Evolutionary conservation across 2,113 vertebrate genomes (phyloP), one percentile per base, ranked within the genome.

Genomic region (Zingel zingel): DNA sequence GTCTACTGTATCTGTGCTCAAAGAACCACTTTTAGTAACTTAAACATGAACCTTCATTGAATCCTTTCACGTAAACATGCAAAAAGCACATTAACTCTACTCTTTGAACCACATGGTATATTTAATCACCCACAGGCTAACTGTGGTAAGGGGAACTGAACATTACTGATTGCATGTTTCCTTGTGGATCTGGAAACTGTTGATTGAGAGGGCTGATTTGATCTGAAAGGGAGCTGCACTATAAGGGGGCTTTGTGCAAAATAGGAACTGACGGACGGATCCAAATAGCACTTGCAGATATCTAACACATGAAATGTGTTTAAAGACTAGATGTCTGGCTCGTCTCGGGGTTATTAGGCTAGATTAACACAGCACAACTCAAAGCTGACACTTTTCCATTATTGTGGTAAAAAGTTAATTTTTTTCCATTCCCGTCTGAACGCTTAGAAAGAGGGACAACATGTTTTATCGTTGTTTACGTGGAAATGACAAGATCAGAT

Each of bases 161-260:
- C 73, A 61, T 74, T n/a, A 25, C 86, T 86, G 89, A 94, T 89
- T 92, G 84, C 53, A 4, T 75, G 80, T 89, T 90, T 89, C 82
- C 83, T 83, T 7, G 4, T 25, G 74, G 69, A 81, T 86, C 67
- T 87, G 72, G 81, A 81, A 90, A 77, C 78, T 56, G 83, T 77
- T 88, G 85, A 91, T 84, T 68, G 65, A 82, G 65, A 62, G 74
- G 2, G 21, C 64, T 81, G 68, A 92, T 88, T 74, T 67, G 62
- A 87, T 64, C 48, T 73, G 79, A 84, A 82, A 23, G 68, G 10
- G 71, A 69, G 65, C 70, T 25, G 15, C 53, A 43, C 45, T 36
- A 15, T 91, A 79, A 81, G 30, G 58, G 58, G 64, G 18, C 39
- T 71, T 16, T 59, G 45, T 67, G 67, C 21, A 1, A 83, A 47